Conservation (phyloP, 2,797 vertebrate genomes). For the Limosa lapponica region DNA sequence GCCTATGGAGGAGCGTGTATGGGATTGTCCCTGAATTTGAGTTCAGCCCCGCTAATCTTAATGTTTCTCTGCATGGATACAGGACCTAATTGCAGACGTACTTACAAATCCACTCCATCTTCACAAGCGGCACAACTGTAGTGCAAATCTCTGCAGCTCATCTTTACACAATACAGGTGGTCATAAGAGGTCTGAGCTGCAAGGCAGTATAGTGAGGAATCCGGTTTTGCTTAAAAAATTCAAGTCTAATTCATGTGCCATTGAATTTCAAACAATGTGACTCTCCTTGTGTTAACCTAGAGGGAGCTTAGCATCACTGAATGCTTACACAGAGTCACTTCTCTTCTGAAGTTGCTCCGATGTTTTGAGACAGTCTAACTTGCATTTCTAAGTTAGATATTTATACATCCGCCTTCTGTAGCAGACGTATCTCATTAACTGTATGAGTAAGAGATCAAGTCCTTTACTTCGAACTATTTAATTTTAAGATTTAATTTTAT, state of each 20-base stretch:
- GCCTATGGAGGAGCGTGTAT: not conserved
- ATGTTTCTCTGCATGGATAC: not conserved
- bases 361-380: not conserved
- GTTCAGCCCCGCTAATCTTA: not conserved
- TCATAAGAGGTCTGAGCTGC: not conserved
- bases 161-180: not conserved
- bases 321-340: not conserved
- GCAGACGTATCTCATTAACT: not conserved
- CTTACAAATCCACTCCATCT: not conserved
- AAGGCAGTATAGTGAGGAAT: not conserved
- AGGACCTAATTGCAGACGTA: not conserved
- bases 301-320: not conserved
- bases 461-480: slow-evolving; percentile 28
- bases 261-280: not conserved
- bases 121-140: not conserved
- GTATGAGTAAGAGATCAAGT: not conserved
- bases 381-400: not conserved
- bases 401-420: not conserved
- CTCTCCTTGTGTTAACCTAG: not conserved
- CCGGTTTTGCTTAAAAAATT: not conserved
- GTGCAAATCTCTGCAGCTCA: not conserved
- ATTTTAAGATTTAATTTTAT: slow-evolving; percentile 56
- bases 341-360: not conserved
- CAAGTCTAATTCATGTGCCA: not conserved
- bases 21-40: not conserved